Conservation (phyloP, 2,113 vertebrate genomes). For the Jaculus jaculus region DNA sequence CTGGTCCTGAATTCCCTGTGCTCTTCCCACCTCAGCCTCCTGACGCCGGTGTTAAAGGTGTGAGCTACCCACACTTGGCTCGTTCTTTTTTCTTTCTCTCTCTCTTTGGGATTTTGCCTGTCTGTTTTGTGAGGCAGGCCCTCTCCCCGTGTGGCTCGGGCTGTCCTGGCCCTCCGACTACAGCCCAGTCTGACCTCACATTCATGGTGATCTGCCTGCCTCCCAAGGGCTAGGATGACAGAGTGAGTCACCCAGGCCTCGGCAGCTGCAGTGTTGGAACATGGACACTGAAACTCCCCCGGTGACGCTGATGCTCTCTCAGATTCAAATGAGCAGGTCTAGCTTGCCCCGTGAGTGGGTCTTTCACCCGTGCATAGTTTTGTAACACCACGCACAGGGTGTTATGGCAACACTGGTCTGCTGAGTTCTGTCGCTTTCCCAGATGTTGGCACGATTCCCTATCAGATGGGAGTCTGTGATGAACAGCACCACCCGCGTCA, state of each 20-base stretch:
- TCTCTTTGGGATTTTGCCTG: no score
- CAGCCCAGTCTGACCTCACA: no score
- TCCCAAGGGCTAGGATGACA: not conserved
- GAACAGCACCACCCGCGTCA: not conserved
- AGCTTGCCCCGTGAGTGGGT: not conserved
- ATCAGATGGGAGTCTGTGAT: slow-evolving; percentile 22
- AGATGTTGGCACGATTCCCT: not conserved
- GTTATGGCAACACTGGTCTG: slow-evolving; percentile 20
- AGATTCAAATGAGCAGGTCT: not conserved
- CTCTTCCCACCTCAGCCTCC: no score
- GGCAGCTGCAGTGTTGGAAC: slow-evolving; percentile 1
- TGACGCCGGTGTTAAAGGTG: no score
- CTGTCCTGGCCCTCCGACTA: not conserved
- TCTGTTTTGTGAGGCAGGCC: not conserved
- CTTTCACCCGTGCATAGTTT: not conserved
- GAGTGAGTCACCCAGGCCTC: not conserved
- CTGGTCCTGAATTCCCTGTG: no score
- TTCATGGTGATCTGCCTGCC: not conserved
- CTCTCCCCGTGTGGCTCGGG: not conserved
- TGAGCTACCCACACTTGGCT: no score
- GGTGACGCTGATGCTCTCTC: not conserved
- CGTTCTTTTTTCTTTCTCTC: no score
- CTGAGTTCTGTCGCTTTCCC: not conserved
- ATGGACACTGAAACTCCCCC: not conserved
- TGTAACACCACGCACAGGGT: not conserved